phyloP scores from a whole-genome alignment of 2,113 vertebrate species.

The Thryonomys swinderianus region DNA sequence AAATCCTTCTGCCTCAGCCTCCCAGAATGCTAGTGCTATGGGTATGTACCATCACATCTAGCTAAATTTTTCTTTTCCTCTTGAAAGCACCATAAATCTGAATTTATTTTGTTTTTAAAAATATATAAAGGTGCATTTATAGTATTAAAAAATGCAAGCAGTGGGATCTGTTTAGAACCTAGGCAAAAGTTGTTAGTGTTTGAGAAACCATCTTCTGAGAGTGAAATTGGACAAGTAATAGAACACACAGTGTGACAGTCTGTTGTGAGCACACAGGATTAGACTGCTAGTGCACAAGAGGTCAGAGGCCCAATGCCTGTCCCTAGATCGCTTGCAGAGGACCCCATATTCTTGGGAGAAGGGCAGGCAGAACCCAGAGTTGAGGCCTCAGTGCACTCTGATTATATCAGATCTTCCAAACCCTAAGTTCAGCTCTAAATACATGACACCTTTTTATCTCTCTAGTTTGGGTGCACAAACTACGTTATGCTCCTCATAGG shows the following conservation, averaged over 20 bases:
- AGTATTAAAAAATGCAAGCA: slow-evolving; percentile 91
- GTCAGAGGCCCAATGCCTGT: background rate
- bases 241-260: background rate
- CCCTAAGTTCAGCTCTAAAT: background rate
- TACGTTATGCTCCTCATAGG: background rate
- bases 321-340: background rate
- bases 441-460: background rate
- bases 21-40: background rate
- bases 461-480: background rate
- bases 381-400: background rate
- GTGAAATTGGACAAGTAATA: slow-evolving; percentile 93
- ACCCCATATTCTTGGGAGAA: background rate
- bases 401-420: background rate
- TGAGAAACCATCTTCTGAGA: slow-evolving; percentile 94
- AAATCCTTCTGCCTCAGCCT: background rate
- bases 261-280: background rate
- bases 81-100: background rate
- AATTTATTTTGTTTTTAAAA: slow-evolving; percentile 67
- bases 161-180: slow-evolving; percentile 94
- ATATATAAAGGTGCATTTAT: slow-evolving; percentile 88
- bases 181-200: slow-evolving; percentile 92
- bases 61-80: background rate
- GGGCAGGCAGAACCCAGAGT: background rate
- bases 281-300: background rate
- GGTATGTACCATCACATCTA: background rate